A percentile compares a stretch with the other conserved stretches of the same genome.
phyloP scores from a whole-genome alignment of 2,113 vertebrate genomes.

The Cichladusa arquata region DNA sequence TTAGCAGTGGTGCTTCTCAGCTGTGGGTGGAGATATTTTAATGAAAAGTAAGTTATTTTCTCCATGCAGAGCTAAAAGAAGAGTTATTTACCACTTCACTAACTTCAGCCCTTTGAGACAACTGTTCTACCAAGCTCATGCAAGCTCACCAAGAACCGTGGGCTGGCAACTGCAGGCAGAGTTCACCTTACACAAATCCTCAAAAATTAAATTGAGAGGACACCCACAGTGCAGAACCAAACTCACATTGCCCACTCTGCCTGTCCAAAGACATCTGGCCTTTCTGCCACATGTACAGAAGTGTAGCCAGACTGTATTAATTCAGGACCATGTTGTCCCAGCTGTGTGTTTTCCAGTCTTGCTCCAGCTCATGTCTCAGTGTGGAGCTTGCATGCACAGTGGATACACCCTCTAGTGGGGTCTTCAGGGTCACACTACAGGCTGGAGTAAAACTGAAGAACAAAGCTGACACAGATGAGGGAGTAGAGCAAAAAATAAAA shows the following conservation, averaged over 20 bases:
- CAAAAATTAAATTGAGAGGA: background rate
- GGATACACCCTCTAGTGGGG: background rate
- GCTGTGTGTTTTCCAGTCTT: background rate
- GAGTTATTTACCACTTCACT: background rate
- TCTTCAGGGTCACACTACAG: background rate
- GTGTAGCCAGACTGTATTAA: background rate
- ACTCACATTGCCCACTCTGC: background rate
- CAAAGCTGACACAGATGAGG: background rate
- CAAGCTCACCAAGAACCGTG: background rate
- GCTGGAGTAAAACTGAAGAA: background rate
- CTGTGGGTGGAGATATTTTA: background rate
- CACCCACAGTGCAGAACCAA: background rate
- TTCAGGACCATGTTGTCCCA: background rate
- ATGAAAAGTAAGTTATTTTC: background rate
- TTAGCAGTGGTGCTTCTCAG: background rate
- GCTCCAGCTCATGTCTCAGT: background rate
- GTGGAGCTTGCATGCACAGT: background rate
- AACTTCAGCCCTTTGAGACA: background rate
- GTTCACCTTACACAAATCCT: background rate
- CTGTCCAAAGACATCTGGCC: background rate
- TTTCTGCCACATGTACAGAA: background rate
- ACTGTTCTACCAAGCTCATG: rapidly evolving
- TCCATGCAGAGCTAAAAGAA: background rate
- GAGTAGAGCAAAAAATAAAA: background rate
- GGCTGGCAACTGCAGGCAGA: background rate